Percentiles rank a stretch among this genome's conserved stretches.
phyloP scores from a whole-genome alignment of 1,140 invertebrate species.

The Tetramorium parvispinum region DNA sequence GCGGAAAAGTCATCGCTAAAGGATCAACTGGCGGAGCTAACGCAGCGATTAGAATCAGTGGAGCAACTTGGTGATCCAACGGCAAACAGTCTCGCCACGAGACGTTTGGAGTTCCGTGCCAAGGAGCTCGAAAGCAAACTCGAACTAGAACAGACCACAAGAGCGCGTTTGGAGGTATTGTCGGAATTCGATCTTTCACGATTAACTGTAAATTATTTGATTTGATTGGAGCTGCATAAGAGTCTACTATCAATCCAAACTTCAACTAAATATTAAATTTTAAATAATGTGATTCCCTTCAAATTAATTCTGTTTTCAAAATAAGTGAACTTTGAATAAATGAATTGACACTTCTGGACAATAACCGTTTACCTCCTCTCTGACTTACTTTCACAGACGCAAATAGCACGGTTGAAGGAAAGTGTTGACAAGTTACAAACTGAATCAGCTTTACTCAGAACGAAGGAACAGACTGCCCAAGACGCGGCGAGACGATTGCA shows the following conservation, averaged over 20 bases:
- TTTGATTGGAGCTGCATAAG: neutral
- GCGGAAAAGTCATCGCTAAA: slow-evolving; percentile 91
- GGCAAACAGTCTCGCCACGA: slow-evolving; percentile 90
- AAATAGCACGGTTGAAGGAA: slow-evolving; percentile 93
- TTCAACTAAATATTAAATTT: neutral
- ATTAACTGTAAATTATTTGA: neutral
- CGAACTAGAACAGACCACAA: slow-evolving; percentile 95
- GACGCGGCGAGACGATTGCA: slow-evolving; percentile 92
- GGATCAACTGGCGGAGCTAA: slow-evolving; percentile 92
- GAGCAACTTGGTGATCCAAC: slow-evolving; percentile 92
- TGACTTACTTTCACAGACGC: slow-evolving; percentile 85
- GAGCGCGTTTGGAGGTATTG: slow-evolving; percentile 92
- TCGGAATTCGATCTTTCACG: neutral
- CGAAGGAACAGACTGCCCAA: slow-evolving; percentile 91
- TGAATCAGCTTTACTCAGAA: slow-evolving; percentile 90
- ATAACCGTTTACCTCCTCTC: neutral
- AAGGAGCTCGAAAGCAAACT: slow-evolving; percentile 96
- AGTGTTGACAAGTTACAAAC: slow-evolving; percentile 92
- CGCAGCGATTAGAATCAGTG: slow-evolving; percentile 91
- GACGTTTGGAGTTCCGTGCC: slow-evolving; percentile 91
- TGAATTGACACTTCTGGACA: no score
- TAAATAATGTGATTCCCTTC: neutral
- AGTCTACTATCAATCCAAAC: neutral
- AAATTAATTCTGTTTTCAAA: neutral
- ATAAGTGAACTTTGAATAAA: neutral